Base-by-base conservation (phyloP, 2,797 vertebrate genomes). In the Heterohyrax brucei region DNA sequence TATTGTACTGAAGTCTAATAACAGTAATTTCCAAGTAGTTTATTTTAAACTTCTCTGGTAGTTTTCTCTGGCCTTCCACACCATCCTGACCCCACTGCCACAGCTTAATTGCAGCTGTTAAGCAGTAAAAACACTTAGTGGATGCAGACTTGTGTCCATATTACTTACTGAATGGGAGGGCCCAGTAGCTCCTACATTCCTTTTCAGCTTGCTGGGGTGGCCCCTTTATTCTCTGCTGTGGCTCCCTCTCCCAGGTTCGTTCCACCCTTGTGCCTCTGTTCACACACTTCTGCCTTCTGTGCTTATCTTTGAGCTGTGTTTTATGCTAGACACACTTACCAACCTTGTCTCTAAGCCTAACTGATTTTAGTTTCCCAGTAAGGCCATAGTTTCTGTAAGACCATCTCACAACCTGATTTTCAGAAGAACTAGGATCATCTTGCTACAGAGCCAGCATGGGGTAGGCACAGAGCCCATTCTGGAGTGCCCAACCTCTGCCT, bases 1-100 rank as follows among this genome's bases (percentile, higher is more conserved):
- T 78, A 28, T 84, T 96, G 91, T 66, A 90, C 75, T 94, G 75
- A 72, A 30, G 22, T 75, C 75, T 46, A 33, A 72, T 86, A 33
- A 64, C 77, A 64, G 73, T 87, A 56, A 59, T 68, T 93, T 76
- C 59, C 53, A 85, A 78, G 22, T 44, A 7, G 64, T 62, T 80
- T 91, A 61, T 91, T 94, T 86, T 80, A 84, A 30, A 87, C 22
- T 46, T 46, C 14, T 66, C 7, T 28, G 10, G 39, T 26, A 72
- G 76, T 88, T 83, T 73, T 39, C 26, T 26, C 39, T 89, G 66
- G 61, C 56, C 48, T 80, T 77, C 56, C 7, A 7, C 44, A n/a
- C 24, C 44, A 56, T 48, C 61, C 84, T 83, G 85, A 87, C 64
- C 46, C 50, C 10, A 2, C 28, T 81, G 85, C 30, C 66, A 8